Evolutionary conservation across 2,797 vertebrate species (phyloP).

Genomic region (Coreius guichenoti): DNA sequence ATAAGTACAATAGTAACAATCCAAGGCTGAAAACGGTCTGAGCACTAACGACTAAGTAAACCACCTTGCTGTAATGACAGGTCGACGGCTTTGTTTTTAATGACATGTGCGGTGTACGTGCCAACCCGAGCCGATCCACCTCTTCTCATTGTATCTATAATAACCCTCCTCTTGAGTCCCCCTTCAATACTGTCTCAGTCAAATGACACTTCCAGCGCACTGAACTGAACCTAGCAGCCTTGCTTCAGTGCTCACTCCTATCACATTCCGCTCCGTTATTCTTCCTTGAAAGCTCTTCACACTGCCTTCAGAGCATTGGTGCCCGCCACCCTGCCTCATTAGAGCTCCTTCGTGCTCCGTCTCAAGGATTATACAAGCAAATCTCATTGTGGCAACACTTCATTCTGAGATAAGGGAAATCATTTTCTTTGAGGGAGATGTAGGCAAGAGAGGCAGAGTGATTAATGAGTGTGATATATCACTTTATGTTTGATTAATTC

Average conservation of each 20-base stretch:
- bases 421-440: conserved; percentile 31
- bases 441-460: conserved; percentile 15
- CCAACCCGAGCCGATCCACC: conserved; percentile 30
- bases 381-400: conserved; percentile 40
- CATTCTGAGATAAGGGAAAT: conserved; percentile 32
- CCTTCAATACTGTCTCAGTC: conserved; percentile 42
- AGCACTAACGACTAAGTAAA: conserved; percentile 25
- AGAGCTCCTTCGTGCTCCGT: conserved; percentile 32
- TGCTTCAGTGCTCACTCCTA: conserved; percentile 44
- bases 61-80: conserved; percentile 34
- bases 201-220: conserved; percentile 53
- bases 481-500: conserved; percentile 42
- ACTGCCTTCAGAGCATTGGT: conserved; percentile 46
- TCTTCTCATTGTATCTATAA: conserved; percentile 51
- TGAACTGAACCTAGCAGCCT: conserved; percentile 51
- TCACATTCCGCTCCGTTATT: conserved; percentile 48
- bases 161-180: conserved; percentile 52
- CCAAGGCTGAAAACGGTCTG: conserved; percentile 9
- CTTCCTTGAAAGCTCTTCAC: conserved; percentile 60
- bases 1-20: conserved; percentile 1
- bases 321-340: conserved; percentile 47
- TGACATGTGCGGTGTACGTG: not conserved
- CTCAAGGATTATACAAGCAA: conserved; percentile 52
- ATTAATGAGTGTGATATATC: conserved; percentile 42
- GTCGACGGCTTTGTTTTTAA: conserved; percentile 13